Base-by-base conservation (phyloP, 1,140 invertebrate genomes). In the Varroa destructor region DNA sequence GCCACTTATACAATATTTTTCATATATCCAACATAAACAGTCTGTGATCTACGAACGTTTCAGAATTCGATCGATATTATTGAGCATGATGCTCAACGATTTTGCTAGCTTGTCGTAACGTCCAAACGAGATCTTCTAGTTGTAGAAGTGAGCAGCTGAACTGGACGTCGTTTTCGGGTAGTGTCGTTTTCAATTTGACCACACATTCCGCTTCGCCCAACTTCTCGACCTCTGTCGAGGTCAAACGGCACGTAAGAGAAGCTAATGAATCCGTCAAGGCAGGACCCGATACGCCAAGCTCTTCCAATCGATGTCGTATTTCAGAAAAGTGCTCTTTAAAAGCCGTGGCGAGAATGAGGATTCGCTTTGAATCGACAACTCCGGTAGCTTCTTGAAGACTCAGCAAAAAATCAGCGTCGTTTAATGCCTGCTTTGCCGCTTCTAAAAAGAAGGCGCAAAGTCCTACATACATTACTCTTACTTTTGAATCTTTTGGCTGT, bases 71-170 rank as follows among this genome's bases (percentile, higher is more conserved):
- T 37, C 40, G 40, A 5, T 2, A 67, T 40, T 37, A 40, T 46
- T 67, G 61, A 1, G 61, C 61, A 40, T 67, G 61, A 12, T 40
- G 40, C 36, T 67, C 61, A 43, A 67, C 61, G 14, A 40, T 37
- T 67, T 67, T 67, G 40, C 12, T 67, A 12, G 61, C 61, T 40
- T 67, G 61, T 12, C 61, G 61, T 43, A 67, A 37, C 36, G 61
- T 67, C 61, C 14, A 67, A 67, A 36, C 61, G 8, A 67, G 61
- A 46, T 67, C 61, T 40, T 67, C 61, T 40, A 67, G 8, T 46
- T 67, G 61, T 40, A 37, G 37, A 40, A 67, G 40, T 12, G 61
- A 43, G 8, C 61, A 67, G 36, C 12, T 12, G 61, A 67, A 67
- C 37, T 67, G 61, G 10, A 67, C 61, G 61, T 67, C 61, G 61